Evolutionary conservation across 1,140 invertebrate genomes (phyloP).

Genomic region (Panagrolaimus sp.): DNA sequence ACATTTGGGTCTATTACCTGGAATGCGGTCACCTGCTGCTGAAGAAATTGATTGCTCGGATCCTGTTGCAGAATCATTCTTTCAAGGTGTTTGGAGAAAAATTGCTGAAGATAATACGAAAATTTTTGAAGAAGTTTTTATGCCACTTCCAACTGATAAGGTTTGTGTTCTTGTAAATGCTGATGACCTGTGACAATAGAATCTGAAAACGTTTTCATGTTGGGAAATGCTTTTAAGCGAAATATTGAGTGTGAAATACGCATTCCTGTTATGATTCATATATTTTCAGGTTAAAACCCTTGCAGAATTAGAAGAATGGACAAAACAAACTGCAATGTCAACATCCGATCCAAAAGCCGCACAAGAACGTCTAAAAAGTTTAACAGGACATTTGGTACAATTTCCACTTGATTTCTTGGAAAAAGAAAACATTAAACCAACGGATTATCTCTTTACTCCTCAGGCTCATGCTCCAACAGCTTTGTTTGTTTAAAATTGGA

Average conservation of each 20-base stretch:
- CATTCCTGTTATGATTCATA: not conserved
- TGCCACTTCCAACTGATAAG: constrained; percentile 50
- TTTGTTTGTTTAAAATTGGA: too few species aligned
- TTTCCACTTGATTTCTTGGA: constrained; percentile 52
- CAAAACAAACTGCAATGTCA: constrained; percentile 42
- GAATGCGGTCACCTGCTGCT: constrained; percentile 21
- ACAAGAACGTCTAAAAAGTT: constrained; percentile 29
- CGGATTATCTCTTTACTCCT: too few species aligned
- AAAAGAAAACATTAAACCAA: constrained; percentile 45
- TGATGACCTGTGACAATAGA: too few species aligned
- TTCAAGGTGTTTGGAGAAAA: constrained; percentile 51
- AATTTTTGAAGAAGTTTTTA: constrained; percentile 58
- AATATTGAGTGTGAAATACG: too few species aligned
- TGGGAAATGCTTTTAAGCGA: too few species aligned
- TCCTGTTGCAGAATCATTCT: constrained; percentile 54
- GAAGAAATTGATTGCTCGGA: constrained; percentile 42
- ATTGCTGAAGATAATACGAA: constrained; percentile 52
- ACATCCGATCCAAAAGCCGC: constrained; percentile 42
- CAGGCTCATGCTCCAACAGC: too few species aligned
- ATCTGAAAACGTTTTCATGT: too few species aligned
- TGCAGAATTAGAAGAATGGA: constrained; percentile 49
- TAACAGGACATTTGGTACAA: constrained; percentile 47
- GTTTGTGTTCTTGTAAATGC: too few species aligned
- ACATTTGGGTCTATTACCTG: constrained; percentile 68
- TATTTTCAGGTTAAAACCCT: constrained; percentile 43